These are phyloP conservation scores for Caenorhabditis uteleia DNA, from an alignment of 2,888 invertebrate species.

Conservation along the genomic window DNA sequence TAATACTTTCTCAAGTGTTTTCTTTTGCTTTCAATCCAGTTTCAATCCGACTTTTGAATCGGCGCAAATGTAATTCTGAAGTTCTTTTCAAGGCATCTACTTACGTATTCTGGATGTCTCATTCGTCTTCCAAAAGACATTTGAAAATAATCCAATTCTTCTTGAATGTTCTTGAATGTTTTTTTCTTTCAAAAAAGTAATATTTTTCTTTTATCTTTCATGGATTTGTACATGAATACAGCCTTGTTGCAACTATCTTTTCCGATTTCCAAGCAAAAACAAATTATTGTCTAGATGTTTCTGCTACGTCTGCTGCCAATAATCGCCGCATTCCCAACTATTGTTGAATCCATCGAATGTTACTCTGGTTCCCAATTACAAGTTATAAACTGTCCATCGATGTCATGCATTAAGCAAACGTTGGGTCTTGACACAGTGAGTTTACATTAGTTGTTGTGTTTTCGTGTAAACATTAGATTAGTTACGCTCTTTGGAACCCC, in stretches of 20 bases:
- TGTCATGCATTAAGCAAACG: constrained; percentile 68
- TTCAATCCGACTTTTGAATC: too few relatives aligned
- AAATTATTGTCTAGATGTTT: background rate
- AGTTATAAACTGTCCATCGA: constrained; percentile 64
- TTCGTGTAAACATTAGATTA: constrained; percentile 7
- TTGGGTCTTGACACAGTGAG: constrained; percentile 67
- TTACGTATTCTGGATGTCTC: constrained; percentile 8
- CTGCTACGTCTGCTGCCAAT: background rate
- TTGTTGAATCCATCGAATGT: constrained; percentile 63
- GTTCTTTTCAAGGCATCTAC: constrained; percentile 5
- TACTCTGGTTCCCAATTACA: constrained; percentile 66
- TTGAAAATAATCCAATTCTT: background rate
- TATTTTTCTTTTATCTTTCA: constrained; percentile 1
- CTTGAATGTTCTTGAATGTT: constrained; percentile 3
- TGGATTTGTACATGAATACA: background rate
- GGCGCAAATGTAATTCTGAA: too few relatives aligned
- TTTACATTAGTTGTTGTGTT: background rate
- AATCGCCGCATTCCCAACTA: too few relatives aligned
- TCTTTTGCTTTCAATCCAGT: too few relatives aligned
- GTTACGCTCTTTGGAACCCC: constrained; percentile 9
- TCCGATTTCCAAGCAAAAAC: too few relatives aligned
- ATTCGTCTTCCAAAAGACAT: too few relatives aligned
- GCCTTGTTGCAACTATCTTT: background rate
- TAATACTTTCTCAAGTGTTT: too few relatives aligned
- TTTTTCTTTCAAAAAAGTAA: background rate